Evolutionary conservation across 2,113 vertebrate genomes (phyloP).

Genomic region (Cebidichthys violaceus): DNA sequence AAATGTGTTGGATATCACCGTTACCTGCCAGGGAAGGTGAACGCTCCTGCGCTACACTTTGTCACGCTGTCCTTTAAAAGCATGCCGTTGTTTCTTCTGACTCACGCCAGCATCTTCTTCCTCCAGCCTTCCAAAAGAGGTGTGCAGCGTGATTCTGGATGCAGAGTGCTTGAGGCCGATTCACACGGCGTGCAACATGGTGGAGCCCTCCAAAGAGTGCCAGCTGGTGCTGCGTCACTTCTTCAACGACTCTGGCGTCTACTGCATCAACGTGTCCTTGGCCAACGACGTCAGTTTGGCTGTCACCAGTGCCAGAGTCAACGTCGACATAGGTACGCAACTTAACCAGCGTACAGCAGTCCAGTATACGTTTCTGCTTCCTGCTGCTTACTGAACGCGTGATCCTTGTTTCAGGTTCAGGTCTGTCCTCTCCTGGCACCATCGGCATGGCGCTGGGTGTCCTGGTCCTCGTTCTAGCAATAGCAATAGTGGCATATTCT

Average conservation of each 20-base stretch:
- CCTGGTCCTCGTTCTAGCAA: constrained; percentile 75
- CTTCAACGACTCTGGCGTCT: constrained; percentile 89
- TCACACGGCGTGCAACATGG: constrained; percentile 83
- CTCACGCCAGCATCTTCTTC: background rate
- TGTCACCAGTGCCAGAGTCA: constrained; percentile 87
- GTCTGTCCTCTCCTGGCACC: constrained; percentile 65
- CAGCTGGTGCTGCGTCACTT: constrained; percentile 89
- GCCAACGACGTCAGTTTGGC: constrained; percentile 90
- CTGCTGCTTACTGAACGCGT: background rate
- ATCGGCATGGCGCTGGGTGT: constrained; percentile 81
- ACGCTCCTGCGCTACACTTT: background rate
- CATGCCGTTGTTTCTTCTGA: background rate
- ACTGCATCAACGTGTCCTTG: constrained; percentile 94
- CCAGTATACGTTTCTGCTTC: background rate
- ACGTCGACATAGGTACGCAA: constrained; percentile 79
- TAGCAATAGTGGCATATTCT: constrained; percentile 80
- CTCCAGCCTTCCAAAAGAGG: constrained; percentile 86
- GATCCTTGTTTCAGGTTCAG: constrained; percentile 70
- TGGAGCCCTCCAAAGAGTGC: constrained; percentile 86
- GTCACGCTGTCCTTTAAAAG: no score
- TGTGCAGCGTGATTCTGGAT: constrained; percentile 90
- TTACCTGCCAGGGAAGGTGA: constrained; percentile 94
- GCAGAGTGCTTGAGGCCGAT: constrained; percentile 86
- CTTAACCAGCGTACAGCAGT: background rate
- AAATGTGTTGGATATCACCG: constrained; percentile 89